Percentiles rank a stretch among this genome's conserved stretches.
phyloP scores from a whole-genome alignment of 2,888 invertebrate genomes.

The Sicus ferrugineus region DNA sequence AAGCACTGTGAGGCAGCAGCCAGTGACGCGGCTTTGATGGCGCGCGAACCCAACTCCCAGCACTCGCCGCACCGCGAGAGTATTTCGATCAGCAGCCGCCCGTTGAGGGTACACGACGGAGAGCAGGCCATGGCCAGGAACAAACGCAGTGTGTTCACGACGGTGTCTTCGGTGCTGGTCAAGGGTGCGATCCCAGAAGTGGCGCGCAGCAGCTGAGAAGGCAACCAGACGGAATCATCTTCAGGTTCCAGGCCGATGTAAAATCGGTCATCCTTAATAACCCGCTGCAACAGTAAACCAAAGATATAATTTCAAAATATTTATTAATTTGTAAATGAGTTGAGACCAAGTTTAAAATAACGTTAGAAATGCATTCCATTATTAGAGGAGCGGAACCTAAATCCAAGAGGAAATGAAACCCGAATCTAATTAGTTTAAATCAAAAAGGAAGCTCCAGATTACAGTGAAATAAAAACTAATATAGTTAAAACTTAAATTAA shows the following conservation, averaged over 20 bases:
- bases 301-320: too few species aligned
- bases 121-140: slow-evolving; percentile 88
- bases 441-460: too few species aligned
- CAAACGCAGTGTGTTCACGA: slow-evolving; percentile 76
- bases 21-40: slow-evolving; percentile 84
- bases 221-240: slow-evolving; percentile 91
- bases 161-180: slow-evolving; percentile 83
- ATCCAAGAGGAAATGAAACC: too few species aligned
- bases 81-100: slow-evolving; percentile 85
- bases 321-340: too few species aligned
- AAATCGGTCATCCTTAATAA: slow-evolving; percentile 90
- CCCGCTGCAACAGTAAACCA: slow-evolving; percentile 71
- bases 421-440: too few species aligned
- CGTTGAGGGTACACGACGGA: slow-evolving; percentile 88
- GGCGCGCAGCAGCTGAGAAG: slow-evolving; percentile 87
- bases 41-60: slow-evolving; percentile 79
- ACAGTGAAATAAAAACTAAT: too few species aligned
- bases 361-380: neutral
- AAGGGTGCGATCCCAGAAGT: slow-evolving; percentile 70
- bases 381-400: neutral
- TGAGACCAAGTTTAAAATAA: too few species aligned
- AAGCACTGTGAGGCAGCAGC: slow-evolving; percentile 91
- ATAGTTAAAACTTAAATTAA: too few species aligned
- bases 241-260: slow-evolving; percentile 90
- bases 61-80: slow-evolving; percentile 86